Evolutionary conservation across 2,113 vertebrate species (phyloP).

Genomic region (Entosphenus tridentatus): DNA sequence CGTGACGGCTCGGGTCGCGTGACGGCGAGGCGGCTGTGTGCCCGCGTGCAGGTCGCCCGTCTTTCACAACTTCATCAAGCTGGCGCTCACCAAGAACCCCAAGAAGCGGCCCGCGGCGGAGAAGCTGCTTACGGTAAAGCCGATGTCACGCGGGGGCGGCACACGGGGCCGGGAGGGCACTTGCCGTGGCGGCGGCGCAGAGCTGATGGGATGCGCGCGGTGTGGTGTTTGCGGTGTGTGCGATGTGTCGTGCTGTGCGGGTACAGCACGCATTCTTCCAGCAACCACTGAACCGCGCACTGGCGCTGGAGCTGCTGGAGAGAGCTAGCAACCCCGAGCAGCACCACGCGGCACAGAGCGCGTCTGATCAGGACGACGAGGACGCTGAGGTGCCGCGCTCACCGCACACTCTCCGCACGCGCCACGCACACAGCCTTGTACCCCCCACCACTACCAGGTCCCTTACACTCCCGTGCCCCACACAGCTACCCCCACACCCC

Average conservation of each 20-base stretch:
- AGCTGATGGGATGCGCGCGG: too few species aligned
- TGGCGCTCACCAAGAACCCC: conserved; percentile 49
- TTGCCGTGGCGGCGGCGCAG: too few species aligned
- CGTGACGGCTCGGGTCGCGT: too few species aligned
- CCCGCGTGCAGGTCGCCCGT: conserved; percentile 27
- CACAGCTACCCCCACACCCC: not conserved
- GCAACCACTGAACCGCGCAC: conserved; percentile 21
- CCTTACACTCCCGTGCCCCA: not conserved
- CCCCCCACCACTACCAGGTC: not conserved
- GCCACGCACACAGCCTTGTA: not conserved
- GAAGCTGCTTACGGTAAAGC: conserved; percentile 47
- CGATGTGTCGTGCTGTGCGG: too few species aligned
- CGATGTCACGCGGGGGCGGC: not conserved
- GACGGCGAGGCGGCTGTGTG: too few species aligned
- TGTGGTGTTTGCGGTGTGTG: too few species aligned
- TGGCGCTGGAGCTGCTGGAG: conserved; percentile 53
- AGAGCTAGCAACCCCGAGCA: conserved; percentile 42
- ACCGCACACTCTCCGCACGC: not conserved
- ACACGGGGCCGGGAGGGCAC: not conserved
- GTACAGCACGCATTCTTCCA: conserved; percentile 3
- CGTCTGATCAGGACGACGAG: conserved; percentile 30
- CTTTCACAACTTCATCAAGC: conserved; percentile 61
- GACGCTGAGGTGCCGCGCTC: conserved; percentile 34
- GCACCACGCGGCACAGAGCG: conserved; percentile 14
- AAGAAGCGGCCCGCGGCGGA: conserved; percentile 51